A percentile compares a stretch with the other conserved stretches of the same genome.
These are phyloP conservation scores for Tetranychus urticae DNA, from an alignment of 1,140 invertebrate genomes.

Conservation along the genomic window DNA sequence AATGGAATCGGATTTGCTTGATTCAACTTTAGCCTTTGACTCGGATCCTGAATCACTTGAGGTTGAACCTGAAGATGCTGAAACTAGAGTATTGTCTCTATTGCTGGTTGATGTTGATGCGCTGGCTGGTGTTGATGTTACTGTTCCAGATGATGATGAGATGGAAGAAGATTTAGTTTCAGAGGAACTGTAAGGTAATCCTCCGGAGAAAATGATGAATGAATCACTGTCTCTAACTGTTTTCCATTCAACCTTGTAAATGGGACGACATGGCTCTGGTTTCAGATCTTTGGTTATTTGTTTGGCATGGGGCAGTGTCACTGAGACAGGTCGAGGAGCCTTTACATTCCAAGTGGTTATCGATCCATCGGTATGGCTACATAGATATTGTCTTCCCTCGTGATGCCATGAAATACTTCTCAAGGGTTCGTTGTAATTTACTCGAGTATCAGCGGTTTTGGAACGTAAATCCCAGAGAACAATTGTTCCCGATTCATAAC, in stretches of 20 bases:
- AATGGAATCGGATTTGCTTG: not conserved
- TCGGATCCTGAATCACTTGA: not conserved
- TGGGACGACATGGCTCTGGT: conserved; percentile 63
- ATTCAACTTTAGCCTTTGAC: not conserved
- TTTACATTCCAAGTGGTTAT: conserved; percentile 70
- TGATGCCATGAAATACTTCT: conserved; percentile 81
- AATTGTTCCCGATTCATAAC: conserved; percentile 77
- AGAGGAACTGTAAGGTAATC: conserved; percentile 48
- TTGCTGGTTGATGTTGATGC: not conserved
- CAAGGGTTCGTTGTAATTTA: conserved; percentile 35
- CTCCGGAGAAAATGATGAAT: conserved; percentile 83
- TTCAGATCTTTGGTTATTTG: conserved; percentile 37
- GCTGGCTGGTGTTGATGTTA: not conserved
- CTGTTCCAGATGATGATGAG: not conserved
- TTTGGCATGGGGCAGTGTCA: conserved; percentile 77
- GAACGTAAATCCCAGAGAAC: conserved; percentile 83
- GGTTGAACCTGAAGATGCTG: not conserved
- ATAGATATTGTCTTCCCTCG: conserved; percentile 95
- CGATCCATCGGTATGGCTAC: conserved; percentile 78
- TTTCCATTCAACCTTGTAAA: conserved; percentile 86
- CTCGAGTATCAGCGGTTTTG: conserved; percentile 53
- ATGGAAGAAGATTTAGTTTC: conserved; percentile 27
- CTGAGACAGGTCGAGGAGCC: conserved; percentile 45
- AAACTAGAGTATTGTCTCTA: not conserved
- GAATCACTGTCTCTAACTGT: conserved; percentile 55